phyloP scores from a whole-genome alignment of 2,797 vertebrate species.

The Sparus aurata region DNA sequence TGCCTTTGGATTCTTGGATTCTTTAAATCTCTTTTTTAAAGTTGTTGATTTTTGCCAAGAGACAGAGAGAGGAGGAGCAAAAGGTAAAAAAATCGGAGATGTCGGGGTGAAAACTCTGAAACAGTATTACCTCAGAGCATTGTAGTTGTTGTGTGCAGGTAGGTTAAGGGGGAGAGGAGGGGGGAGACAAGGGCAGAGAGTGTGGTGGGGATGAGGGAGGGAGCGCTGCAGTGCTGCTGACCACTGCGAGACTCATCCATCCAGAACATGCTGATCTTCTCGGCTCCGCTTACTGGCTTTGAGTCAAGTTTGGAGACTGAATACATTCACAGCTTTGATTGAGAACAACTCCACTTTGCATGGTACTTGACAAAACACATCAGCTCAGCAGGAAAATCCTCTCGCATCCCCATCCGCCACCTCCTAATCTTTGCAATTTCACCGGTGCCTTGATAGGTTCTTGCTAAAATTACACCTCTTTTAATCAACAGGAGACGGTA shows the following conservation, averaged over 20 bases:
- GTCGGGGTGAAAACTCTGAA: not conserved
- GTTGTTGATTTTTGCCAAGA: slow-evolving; percentile 16
- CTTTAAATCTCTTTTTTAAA: slow-evolving; percentile 4
- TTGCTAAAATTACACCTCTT: slow-evolving; percentile 39
- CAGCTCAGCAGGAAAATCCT: slow-evolving; percentile 36
- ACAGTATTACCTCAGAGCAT: not conserved
- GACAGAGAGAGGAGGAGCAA: not conserved
- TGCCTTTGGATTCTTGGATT: slow-evolving; percentile 11
- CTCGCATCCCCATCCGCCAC: slow-evolving; percentile 7
- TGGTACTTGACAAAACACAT: slow-evolving; percentile 26
- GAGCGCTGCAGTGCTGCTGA: slow-evolving; percentile 74
- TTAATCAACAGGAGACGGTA: slow-evolving; percentile 50
- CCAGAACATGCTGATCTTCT: slow-evolving; percentile 72
- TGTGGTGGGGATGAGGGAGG: slow-evolving; percentile 27
- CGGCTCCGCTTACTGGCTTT: slow-evolving; percentile 53
- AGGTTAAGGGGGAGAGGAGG: not conserved
- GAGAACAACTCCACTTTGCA: slow-evolving; percentile 42
- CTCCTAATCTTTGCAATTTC: slow-evolving; percentile 12
- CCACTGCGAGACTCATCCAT: slow-evolving; percentile 70
- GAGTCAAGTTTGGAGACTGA: slow-evolving; percentile 57
- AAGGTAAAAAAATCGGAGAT: not conserved
- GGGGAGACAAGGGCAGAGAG: slow-evolving; percentile 22
- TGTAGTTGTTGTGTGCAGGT: slow-evolving; percentile 36
- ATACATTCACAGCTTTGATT: slow-evolving; percentile 34
- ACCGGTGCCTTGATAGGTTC: not conserved